Evolutionary conservation across 2,888 invertebrate genomes (phyloP).

Genomic region (Chloromyia formosa): DNA sequence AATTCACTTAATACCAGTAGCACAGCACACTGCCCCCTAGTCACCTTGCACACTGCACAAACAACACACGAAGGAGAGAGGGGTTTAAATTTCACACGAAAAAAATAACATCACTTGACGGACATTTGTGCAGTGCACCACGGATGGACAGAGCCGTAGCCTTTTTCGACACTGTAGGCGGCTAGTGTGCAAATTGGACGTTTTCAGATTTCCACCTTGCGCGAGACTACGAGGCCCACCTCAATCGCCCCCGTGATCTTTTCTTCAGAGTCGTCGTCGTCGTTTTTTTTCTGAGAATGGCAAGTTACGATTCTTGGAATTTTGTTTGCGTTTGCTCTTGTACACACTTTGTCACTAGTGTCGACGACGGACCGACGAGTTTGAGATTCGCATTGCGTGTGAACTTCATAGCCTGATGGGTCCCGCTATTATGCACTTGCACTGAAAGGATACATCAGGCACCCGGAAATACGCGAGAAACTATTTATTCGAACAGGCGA

Average conservation of each 20-base stretch:
- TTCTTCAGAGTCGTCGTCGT: constrained; percentile 3
- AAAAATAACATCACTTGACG: constrained; percentile 2
- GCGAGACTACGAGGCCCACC: neutral
- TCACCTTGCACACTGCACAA: neutral
- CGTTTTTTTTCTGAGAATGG: constrained; percentile 36
- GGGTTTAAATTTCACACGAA: too few species aligned
- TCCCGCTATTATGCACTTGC: too few species aligned
- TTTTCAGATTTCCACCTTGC: constrained; percentile 6
- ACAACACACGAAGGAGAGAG: neutral
- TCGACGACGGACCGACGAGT: neutral
- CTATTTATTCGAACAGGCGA: too few species aligned
- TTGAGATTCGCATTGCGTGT: too few species aligned
- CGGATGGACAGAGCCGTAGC: neutral
- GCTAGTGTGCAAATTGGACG: constrained; percentile 7
- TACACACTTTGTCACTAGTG: constrained; percentile 1
- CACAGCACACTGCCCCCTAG: too few species aligned
- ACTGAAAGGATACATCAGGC: too few species aligned
- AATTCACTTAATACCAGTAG: neutral
- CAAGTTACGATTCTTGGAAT: constrained; percentile 31
- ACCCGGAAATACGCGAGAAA: too few species aligned
- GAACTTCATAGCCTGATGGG: too few species aligned
- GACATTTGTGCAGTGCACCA: constrained; percentile 3
- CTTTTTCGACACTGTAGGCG: constrained; percentile 30
- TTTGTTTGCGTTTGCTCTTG: constrained; percentile 34
- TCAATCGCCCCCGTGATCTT: constrained; percentile 20